Conservation (phyloP, 2,113 vertebrate species). For the Myotis lucifugus region DNA sequence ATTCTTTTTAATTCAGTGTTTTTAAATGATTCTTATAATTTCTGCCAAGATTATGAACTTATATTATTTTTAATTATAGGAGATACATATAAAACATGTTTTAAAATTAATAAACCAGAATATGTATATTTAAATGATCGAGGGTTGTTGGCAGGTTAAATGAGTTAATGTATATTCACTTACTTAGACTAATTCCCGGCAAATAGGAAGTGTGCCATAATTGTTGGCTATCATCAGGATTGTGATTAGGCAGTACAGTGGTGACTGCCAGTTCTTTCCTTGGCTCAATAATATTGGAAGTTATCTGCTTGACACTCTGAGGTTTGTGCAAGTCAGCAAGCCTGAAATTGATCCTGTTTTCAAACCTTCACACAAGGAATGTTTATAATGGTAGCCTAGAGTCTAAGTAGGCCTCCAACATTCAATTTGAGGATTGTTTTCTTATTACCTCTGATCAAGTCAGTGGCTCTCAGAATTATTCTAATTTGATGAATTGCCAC, state of each 20-base stretch:
- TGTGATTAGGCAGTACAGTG: background rate
- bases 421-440: conserved; percentile 2
- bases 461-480: background rate
- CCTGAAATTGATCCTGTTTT: background rate
- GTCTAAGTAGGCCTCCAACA: background rate
- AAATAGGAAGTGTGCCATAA: background rate
- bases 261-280: background rate
- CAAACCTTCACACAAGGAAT: background rate
- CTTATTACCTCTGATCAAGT: conserved; percentile 34
- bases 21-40: conserved; percentile 18
- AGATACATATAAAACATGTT: background rate
- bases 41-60: background rate
- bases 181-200: conserved; percentile 1
- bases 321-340: background rate
- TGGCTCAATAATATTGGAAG: background rate
- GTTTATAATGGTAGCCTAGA: background rate
- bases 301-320: background rate
- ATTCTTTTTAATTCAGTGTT: background rate
- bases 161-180: background rate
- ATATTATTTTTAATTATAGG: conserved; percentile 11
- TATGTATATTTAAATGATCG: background rate
- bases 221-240: background rate
- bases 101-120: conserved; percentile 23
- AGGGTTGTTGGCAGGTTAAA: conserved; percentile 3
- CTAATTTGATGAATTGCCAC: conserved; percentile 23